phyloP scores from a whole-genome alignment of 1,140 invertebrate genomes.

The Leptinotarsa defecta region DNA sequence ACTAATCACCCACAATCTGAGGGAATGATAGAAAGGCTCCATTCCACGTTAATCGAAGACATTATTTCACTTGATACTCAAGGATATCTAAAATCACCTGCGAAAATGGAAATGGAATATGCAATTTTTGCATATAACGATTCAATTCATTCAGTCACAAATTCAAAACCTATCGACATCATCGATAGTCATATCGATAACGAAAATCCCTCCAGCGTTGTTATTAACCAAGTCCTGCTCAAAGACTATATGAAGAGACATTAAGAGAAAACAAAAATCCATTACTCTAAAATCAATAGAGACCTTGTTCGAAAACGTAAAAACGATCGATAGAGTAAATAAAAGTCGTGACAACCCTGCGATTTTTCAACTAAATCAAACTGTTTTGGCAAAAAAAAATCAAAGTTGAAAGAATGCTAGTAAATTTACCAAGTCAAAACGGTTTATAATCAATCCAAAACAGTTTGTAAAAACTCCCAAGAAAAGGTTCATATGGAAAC shows the following conservation, averaged over 20 bases:
- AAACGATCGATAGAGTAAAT: background rate
- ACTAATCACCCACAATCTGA: no score
- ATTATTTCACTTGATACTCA: no score
- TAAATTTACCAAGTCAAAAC: no score
- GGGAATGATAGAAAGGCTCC: no score
- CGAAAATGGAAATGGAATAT: no score
- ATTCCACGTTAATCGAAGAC: no score
- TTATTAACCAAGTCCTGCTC: background rate
- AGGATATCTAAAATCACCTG: no score
- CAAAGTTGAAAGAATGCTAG: no score
- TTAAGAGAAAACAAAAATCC: background rate
- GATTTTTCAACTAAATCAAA: background rate
- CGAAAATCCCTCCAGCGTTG: background rate
- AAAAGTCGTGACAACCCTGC: background rate
- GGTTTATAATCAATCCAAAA: no score
- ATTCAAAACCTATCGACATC: no score
- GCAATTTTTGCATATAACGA: no score
- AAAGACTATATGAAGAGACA: background rate
- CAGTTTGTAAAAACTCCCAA: background rate
- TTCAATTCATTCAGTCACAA: no score
- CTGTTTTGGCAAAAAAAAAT: background rate
- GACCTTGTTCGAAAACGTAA: background rate
- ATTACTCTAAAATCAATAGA: background rate
- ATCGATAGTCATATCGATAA: background rate
- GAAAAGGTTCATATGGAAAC: conserved; percentile 34